Base-by-base conservation (phyloP, 2,888 invertebrate species). In the Scaptomyza tumidula region DNA sequence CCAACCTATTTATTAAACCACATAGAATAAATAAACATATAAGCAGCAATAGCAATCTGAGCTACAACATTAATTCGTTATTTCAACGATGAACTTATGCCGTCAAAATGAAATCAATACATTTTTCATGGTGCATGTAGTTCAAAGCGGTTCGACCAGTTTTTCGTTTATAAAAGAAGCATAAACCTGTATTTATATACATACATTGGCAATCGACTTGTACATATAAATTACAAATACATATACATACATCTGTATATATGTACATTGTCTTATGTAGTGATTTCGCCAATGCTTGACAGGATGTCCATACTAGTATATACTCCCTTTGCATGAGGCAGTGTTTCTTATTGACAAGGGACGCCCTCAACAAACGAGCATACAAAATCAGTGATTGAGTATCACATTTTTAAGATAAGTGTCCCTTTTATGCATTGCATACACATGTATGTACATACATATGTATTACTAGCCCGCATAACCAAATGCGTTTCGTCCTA, bases 71-170 rank as follows among this genome's bases (percentile, higher is more conserved):
- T 35, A 13, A 19, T 35, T 10, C 3, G n/a, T n/a, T 3, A 0
- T 50, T 35, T 50, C 50, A 31, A 33, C 55, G 41, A 57, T 48
- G 49, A 52, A 46, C 62, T 63, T 61, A 58, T 60, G 58, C 55
- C 63, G 54, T 63, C 48, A 55, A 67, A 76, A 64, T 45, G n/a
- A 49, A 60, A 72, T 64, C 53, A 53, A 61, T 53, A 46, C 64
- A 76, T 69, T 67, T 72, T 57, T 52, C 48, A 56, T 64, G 31
- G 70, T 46, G 39, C 35, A 35, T 57, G 44, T 31, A 27, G 43
- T 33, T 27, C 31, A 41, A 77, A 79, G 83, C 53, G 35, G 84
- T 71, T 71, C 43, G 63, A 78, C 78, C 71, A 71, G 74, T 73
- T 83, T 75, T 16, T 53, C 43, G 44, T 44, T 62, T 55, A 61